Percentiles rank a stretch among this genome's conserved stretches.
phyloP scores from a whole-genome alignment of 1,140 invertebrate genomes.

The Anastatus disparis region DNA sequence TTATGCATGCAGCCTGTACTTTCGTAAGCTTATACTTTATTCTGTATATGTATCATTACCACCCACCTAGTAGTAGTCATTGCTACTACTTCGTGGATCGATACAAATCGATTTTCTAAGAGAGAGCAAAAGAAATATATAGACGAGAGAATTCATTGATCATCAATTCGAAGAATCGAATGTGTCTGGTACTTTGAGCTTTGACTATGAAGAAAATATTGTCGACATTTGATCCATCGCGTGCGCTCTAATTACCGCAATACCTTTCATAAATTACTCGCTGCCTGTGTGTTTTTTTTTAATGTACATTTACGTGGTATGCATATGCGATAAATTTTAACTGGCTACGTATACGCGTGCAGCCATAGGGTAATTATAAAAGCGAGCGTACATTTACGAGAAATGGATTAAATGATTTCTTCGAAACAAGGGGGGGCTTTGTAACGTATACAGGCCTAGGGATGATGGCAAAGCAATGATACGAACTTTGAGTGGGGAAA shows the following conservation, averaged over 20 bases:
- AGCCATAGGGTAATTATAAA: conserved; percentile 26
- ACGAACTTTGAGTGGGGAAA: neutral
- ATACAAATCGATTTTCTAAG: conserved; percentile 21
- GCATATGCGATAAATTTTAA: conserved; percentile 32
- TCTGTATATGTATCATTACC: neutral
- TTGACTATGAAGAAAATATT: neutral
- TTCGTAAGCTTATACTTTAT: neutral
- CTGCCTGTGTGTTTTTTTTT: too few species aligned
- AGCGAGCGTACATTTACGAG: too few species aligned
- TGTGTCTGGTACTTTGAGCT: neutral
- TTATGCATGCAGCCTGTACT: conserved; percentile 2
- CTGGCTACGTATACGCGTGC: too few species aligned
- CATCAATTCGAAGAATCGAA: conserved; percentile 28
- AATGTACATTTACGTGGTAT: neutral
- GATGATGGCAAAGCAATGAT: conserved; percentile 7
- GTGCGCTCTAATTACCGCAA: conserved; percentile 35
- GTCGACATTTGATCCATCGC: conserved; percentile 36
- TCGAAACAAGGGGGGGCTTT: conserved; percentile 15
- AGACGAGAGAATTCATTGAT: neutral
- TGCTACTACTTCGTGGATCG: conserved; percentile 10
- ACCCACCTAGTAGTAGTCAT: conserved; percentile 23
- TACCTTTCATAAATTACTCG: conserved; percentile 32
- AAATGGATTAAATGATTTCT: conserved; percentile 28
- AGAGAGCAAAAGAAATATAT: neutral
- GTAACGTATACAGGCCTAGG: neutral